A percentile compares a stretch with the other conserved stretches of the same genome.
Evolutionary conservation across 2,888 invertebrate species (phyloP).

Genomic region (Chrysolina americana): DNA sequence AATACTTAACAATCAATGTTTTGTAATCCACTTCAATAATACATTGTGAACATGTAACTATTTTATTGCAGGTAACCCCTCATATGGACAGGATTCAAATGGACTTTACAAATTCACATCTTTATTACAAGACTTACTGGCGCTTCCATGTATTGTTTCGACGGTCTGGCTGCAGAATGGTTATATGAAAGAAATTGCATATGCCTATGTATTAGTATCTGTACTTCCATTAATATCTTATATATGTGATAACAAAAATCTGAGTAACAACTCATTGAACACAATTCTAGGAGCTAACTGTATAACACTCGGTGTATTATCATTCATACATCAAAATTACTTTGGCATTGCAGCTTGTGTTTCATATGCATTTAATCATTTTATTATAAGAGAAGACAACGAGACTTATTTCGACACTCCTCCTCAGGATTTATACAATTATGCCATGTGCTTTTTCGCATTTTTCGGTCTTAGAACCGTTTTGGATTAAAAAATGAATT

Average conservation of each 20-base stretch:
- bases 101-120: constrained; percentile 58
- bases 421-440: constrained; percentile 65
- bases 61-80: constrained; percentile 62
- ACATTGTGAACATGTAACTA: too few species aligned
- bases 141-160: constrained; percentile 58
- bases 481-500: constrained; percentile 37
- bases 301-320: constrained; percentile 59
- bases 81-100: constrained; percentile 59
- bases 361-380: constrained; percentile 63
- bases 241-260: constrained; percentile 49
- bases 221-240: constrained; percentile 57
- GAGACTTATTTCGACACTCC: constrained; percentile 62
- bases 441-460: constrained; percentile 66
- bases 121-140: constrained; percentile 58
- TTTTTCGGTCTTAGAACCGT: constrained; percentile 63
- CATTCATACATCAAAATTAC: constrained; percentile 62
- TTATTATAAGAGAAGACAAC: constrained; percentile 59
- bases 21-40: too few species aligned
- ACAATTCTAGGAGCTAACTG: constrained; percentile 55
- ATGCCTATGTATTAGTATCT: constrained; percentile 51
- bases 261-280: constrained; percentile 58
- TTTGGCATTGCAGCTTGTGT: constrained; percentile 60
- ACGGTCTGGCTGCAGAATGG: constrained; percentile 55
- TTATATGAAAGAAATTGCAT: constrained; percentile 51
- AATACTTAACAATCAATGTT: too few species aligned